phyloP scores from a whole-genome alignment of 2,888 invertebrate genomes.

The Andrena hattorfiana region DNA sequence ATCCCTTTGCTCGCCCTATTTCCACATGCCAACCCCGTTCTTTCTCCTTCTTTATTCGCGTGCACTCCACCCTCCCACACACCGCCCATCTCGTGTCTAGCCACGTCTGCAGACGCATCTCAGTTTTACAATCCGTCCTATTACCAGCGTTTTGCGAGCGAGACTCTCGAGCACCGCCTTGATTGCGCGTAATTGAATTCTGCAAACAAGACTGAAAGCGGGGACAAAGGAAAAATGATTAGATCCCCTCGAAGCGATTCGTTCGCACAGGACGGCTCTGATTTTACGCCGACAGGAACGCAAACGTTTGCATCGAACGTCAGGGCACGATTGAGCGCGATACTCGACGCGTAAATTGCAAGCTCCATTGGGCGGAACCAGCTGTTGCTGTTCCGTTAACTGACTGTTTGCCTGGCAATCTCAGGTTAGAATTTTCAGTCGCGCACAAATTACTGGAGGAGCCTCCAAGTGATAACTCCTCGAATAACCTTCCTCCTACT shows the following conservation, averaged over 20 bases:
- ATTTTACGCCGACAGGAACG: slow-evolving; percentile 4
- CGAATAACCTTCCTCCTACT: too few species aligned
- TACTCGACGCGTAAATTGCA: slow-evolving; percentile 12
- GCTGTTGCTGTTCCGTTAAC: neutral
- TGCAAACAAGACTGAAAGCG: slow-evolving; percentile 33
- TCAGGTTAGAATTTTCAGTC: neutral
- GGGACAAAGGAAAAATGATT: slow-evolving; percentile 18
- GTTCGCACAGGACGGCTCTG: slow-evolving; percentile 11
- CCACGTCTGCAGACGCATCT: slow-evolving; percentile 6
- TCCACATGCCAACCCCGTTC: neutral
- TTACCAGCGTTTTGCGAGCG: slow-evolving; percentile 15
- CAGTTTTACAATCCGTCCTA: slow-evolving; percentile 24
- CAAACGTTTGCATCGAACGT: slow-evolving; percentile 23
- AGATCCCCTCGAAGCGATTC: slow-evolving; percentile 26
- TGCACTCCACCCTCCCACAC: neutral
- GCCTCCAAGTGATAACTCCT: too few species aligned
- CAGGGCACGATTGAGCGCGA: neutral
- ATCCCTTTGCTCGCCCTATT: neutral
- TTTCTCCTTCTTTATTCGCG: neutral
- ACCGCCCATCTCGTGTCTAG: neutral
- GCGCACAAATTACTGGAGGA: too few species aligned
- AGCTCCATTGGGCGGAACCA: slow-evolving; percentile 9
- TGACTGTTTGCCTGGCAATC: neutral
- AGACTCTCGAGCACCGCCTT: slow-evolving; percentile 36
- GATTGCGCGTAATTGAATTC: slow-evolving; percentile 54